A percentile compares a stretch with the other conserved stretches of the same genome.
phyloP scores from a whole-genome alignment of 2,113 vertebrate species.

The Motacilla tschutschensis region DNA sequence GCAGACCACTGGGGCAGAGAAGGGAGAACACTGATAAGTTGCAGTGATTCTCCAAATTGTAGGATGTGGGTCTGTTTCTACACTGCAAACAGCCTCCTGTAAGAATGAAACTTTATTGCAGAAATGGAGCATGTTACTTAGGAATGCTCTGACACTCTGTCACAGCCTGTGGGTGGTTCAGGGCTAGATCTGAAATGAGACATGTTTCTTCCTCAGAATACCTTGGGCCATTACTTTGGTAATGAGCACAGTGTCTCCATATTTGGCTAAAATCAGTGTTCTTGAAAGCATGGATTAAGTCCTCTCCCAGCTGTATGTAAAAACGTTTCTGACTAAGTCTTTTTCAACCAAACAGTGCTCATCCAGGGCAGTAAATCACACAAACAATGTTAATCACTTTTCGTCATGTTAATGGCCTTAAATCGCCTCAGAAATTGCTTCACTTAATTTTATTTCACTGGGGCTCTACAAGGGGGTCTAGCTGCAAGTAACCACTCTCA shows the following conservation, averaged over 20 bases:
- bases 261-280: conserved; percentile 9
- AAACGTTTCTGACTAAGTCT: conserved; percentile 19
- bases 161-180: neutral
- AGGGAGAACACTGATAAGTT: neutral
- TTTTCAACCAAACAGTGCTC: conserved; percentile 37
- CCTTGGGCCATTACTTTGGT: neutral
- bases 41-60: neutral
- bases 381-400: conserved; percentile 55
- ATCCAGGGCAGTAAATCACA: conserved; percentile 39
- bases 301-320: neutral
- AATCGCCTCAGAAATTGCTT: conserved; percentile 29
- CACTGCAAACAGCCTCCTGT: accelerated
- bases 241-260: neutral
- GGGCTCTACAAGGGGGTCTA: neutral
- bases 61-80: accelerated
- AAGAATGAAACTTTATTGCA: neutral
- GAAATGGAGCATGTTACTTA: neutral
- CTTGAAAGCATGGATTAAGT: conserved; percentile 25
- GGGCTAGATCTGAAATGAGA: neutral
- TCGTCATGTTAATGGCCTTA: conserved; percentile 8
- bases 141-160: neutral
- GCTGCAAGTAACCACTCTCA: neutral
- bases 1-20: accelerated
- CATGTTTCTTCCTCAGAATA: neutral
- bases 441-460: conserved; percentile 31